Percentiles rank a stretch among this genome's conserved stretches.
These are phyloP conservation scores for Noctua fimbriata DNA, from an alignment of 2,888 invertebrate species.

Conservation along the genomic window DNA sequence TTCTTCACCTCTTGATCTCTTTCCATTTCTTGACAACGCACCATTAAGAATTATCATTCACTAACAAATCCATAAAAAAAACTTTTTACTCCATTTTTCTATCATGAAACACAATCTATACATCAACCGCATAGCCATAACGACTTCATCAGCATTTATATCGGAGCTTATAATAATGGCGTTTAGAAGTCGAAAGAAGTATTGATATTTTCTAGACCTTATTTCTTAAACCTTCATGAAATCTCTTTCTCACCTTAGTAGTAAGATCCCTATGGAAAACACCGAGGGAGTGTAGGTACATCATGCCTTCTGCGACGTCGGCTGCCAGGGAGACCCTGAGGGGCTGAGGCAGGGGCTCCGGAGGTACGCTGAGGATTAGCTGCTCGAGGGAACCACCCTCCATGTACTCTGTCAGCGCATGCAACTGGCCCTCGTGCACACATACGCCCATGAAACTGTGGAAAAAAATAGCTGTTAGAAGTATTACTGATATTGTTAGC, in stretches of 20 bases:
- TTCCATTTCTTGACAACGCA: not conserved
- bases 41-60: not conserved
- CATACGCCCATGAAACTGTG: slow-evolving; percentile 98
- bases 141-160: not conserved
- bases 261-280: slow-evolving; percentile 99
- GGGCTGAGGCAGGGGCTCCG: slow-evolving; percentile 94
- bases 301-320: slow-evolving; percentile 97
- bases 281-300: slow-evolving; percentile 97
- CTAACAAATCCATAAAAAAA: not conserved
- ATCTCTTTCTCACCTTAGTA: slow-evolving; percentile 93
- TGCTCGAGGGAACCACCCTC: slow-evolving; percentile 98
- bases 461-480: slow-evolving; percentile 63
- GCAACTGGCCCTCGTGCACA: slow-evolving; percentile 98
- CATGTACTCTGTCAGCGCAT: slow-evolving; percentile 98
- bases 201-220: not conserved
- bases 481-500: not conserved
- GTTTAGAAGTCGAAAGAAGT: not conserved
- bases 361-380: slow-evolving; percentile 93
- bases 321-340: slow-evolving; percentile 95
- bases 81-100: not conserved
- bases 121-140: not conserved
- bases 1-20: not conserved
- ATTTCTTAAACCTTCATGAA: not conserved
- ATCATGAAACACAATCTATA: not conserved
- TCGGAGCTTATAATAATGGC: not conserved